Conservation (phyloP, 2,797 vertebrate species). For the Nyctalus aviator region DNA sequence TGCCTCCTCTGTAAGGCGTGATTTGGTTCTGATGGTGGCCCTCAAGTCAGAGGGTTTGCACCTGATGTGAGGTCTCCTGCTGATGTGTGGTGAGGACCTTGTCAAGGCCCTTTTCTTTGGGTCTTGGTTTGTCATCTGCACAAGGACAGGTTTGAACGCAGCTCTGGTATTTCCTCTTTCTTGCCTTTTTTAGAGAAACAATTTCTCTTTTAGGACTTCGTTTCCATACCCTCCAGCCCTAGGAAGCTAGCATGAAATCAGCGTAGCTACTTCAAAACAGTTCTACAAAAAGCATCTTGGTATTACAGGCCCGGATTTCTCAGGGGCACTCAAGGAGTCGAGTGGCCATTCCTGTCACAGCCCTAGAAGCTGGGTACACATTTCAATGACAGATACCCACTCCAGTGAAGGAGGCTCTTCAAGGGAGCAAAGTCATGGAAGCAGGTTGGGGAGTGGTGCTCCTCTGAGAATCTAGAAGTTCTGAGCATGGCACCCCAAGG, state of each 20-base stretch:
- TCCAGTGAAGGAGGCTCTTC: not conserved
- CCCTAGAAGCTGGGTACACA: not conserved
- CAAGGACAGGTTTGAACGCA: not conserved
- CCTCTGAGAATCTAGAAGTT: slow-evolving; percentile 8
- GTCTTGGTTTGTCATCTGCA: not conserved
- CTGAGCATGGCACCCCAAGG: not conserved
- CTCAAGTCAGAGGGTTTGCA: not conserved
- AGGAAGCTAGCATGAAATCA: slow-evolving; percentile 26
- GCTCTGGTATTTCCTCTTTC: not conserved
- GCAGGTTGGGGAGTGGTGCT: not conserved
- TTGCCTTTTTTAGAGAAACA: slow-evolving; percentile 1
- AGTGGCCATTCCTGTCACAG: not conserved
- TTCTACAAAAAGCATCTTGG: not conserved
- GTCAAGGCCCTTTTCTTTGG: not conserved
- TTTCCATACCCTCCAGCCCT: slow-evolving; percentile 3
- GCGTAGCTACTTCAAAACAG: not conserved
- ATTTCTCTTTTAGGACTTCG: not conserved
- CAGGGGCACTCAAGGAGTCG: not conserved
- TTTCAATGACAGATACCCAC: not conserved
- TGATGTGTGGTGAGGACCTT: not conserved
- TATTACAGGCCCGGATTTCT: not conserved
- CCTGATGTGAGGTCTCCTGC: not conserved
- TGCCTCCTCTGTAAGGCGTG: not conserved
- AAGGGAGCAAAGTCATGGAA: not conserved
- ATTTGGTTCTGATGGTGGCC: not conserved